A percentile compares a stretch with the other conserved stretches of the same genome.
phyloP scores from a whole-genome alignment of 2,888 invertebrate genomes.

The Acanthacorydalis orientalis region DNA sequence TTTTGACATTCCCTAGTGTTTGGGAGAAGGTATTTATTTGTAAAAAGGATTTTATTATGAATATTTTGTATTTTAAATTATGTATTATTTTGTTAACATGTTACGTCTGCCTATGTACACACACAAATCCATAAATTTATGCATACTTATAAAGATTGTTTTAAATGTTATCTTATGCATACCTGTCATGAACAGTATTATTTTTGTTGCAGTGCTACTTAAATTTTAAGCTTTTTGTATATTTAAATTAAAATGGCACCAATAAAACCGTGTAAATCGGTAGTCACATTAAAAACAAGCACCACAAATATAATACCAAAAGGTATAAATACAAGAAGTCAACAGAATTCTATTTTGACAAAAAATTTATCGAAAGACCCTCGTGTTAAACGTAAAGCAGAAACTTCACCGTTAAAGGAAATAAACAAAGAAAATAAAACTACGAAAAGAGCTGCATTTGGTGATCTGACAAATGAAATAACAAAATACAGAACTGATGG shows the following conservation, averaged over 20 bases:
- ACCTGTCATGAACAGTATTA: too few relatives aligned
- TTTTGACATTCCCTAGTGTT: too few relatives aligned
- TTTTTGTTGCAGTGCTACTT: too few relatives aligned
- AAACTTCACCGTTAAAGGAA: constrained; percentile 59
- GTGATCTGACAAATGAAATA: constrained; percentile 66
- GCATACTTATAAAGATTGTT: too few relatives aligned
- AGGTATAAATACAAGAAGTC: constrained; percentile 44
- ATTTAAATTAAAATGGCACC: constrained; percentile 40
- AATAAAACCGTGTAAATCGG: constrained; percentile 36
- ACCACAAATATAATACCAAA: constrained; percentile 29
- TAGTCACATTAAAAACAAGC: constrained; percentile 30
- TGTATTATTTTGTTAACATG: too few relatives aligned
- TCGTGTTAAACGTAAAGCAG: constrained; percentile 61
- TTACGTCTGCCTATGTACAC: too few relatives aligned
- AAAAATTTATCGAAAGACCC: constrained; percentile 23
- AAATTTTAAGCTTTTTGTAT: not conserved
- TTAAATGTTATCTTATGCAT: too few relatives aligned
- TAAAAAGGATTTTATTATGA: too few relatives aligned
- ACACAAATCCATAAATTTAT: too few relatives aligned
- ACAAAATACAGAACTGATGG: constrained; percentile 15
- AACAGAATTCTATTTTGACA: constrained; percentile 25
- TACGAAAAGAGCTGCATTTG: constrained; percentile 68
- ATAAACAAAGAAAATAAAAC: constrained; percentile 17
- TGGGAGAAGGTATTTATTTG: too few relatives aligned
- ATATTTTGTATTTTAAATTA: too few relatives aligned